Evolutionary conservation across 2,888 invertebrate genomes (phyloP).

Genomic region (Zaprionus bogoriensis): DNA sequence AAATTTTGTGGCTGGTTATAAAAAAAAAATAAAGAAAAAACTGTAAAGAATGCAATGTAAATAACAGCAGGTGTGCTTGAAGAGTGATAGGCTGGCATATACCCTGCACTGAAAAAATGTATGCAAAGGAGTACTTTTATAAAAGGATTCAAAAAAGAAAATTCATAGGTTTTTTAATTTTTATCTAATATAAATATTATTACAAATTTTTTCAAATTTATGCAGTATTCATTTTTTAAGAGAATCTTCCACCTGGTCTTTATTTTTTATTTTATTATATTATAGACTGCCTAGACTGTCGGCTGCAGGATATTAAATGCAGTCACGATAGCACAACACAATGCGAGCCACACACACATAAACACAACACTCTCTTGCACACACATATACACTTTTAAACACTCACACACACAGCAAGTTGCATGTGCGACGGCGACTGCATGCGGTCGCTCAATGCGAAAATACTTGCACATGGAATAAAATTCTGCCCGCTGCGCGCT

Average conservation of each 20-base stretch:
- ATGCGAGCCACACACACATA: slow-evolving; percentile 9
- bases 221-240: too few relatives aligned
- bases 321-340: slow-evolving; percentile 38
- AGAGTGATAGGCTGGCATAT: not conserved
- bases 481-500: slow-evolving; percentile 20
- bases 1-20: slow-evolving; percentile 70
- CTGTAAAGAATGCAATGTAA: slow-evolving; percentile 23
- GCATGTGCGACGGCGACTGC: slow-evolving; percentile 46
- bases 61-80: slow-evolving; percentile 7
- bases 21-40: slow-evolving; percentile 37
- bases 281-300: not conserved
- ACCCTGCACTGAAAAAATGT: slow-evolving; percentile 13
- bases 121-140: not conserved
- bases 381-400: slow-evolving; percentile 7
- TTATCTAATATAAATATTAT: not conserved
- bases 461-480: slow-evolving; percentile 38
- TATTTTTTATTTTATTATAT: not conserved
- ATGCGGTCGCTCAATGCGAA: slow-evolving; percentile 71
- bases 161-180: too few relatives aligned
- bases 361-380: not conserved
- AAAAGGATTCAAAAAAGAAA: not conserved
- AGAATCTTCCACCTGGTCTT: too few relatives aligned
- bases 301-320: slow-evolving; percentile 20
- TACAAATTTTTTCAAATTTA: not conserved
- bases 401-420: slow-evolving; percentile 15